Evolutionary conservation across 2,113 vertebrate species (phyloP), one percentile per base, ranked within the genome.

Genomic region (Ammodytes marinus): DNA sequence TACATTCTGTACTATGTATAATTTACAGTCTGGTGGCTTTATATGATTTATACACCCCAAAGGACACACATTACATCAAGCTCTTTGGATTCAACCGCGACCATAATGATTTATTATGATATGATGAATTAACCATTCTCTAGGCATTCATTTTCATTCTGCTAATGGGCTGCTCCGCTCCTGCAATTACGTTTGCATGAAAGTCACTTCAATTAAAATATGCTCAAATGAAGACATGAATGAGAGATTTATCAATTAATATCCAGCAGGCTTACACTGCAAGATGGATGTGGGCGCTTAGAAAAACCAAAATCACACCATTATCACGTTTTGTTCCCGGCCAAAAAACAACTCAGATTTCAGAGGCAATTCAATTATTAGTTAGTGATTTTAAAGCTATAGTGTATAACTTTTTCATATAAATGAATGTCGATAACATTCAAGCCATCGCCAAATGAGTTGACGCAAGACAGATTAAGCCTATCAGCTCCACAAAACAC

Each of bases 191-290:
- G 63, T 83, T 82, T 76, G 84, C 84, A 85, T 91, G 89, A 95
- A 93, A 94, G 91, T 91, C 90, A 84, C 89, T 92, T 85, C 88
- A 92, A 91, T 93, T 93, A 93, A 89, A 89, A 85, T 70, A 65
- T 72, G 78, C 77, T 84, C 79, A 89, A 77, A 89, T 84, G 84
- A 88, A 88, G 86, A 85, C 68, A 80, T 77, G 83, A 87, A 72
- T 50, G 57, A 74, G 77, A 73, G 81, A 87, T 71, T 52, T 79
- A 85, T 88, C 82, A 82, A 80, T 82, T 88, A 83, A 74, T 67
- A 79, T 77, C 64, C 69, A n/a, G 27, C n/a, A 35, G 27, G 57
- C 45, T 77, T 15, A 8, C 45, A 49, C 64, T 68, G 53, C 5
- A 27, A 82, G 88, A 91, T 88, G 74, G 68, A 91, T 86, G 84